These are phyloP conservation scores for Lamprologus speciosus DNA, from an alignment of 2,113 vertebrate genomes.

Conservation along the genomic window DNA sequence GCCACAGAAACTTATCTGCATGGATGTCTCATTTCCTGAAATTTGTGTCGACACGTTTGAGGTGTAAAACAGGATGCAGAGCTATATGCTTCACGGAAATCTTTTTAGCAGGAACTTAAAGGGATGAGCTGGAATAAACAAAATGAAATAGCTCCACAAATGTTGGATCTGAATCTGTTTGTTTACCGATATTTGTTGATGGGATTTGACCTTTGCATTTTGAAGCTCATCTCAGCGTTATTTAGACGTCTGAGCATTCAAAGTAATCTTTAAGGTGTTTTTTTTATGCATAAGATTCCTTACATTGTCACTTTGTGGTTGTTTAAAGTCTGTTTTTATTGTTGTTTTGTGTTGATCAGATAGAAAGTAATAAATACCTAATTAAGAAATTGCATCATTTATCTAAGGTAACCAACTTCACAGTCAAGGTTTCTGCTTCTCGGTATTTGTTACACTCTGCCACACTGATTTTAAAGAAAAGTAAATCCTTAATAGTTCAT, in stretches of 20 bases:
- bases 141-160: not conserved
- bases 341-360: not conserved
- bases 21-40: not conserved
- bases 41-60: fast-evolving
- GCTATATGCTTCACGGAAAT: not conserved
- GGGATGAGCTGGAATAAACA: not conserved
- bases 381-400: fast-evolving
- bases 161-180: not conserved
- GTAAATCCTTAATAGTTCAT: not conserved
- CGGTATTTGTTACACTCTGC: not conserved
- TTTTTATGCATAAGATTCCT: not conserved
- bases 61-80: not conserved
- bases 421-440: not conserved
- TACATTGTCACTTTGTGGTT: not conserved
- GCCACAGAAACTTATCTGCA: not conserved
- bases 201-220: not conserved
- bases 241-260: not conserved
- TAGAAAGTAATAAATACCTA: not conserved
- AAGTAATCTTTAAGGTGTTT: not conserved
- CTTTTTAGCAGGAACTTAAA: not conserved
- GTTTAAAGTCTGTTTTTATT: not conserved
- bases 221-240: not conserved
- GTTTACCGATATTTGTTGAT: not conserved
- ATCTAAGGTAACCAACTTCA: not conserved
- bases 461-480: not conserved